Evolutionary conservation across 2,888 invertebrate genomes (phyloP).

Genomic region (Thecophora atra): DNA sequence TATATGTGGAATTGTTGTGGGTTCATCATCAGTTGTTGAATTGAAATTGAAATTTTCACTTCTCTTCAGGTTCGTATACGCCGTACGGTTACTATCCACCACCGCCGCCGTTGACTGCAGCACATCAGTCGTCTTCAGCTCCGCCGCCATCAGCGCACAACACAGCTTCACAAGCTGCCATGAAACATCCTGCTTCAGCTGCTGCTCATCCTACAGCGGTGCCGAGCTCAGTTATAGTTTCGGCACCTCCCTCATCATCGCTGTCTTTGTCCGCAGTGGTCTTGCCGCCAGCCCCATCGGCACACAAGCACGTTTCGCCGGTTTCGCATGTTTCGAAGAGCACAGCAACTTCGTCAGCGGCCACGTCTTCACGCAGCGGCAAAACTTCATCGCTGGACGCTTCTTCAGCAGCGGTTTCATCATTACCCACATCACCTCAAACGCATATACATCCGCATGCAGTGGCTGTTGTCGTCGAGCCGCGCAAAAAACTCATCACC

Average conservation of each 20-base stretch:
- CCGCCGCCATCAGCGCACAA: conserved; percentile 39
- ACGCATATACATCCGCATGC: conserved; percentile 44
- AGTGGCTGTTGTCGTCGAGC: conserved; percentile 46
- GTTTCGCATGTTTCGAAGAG: neutral
- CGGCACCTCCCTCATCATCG: conserved; percentile 44
- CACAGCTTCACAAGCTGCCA: conserved; percentile 5
- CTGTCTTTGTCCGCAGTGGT: conserved; percentile 9
- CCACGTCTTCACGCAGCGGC: conserved; percentile 36
- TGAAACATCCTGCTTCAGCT: conserved; percentile 41
- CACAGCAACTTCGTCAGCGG: conserved; percentile 44
- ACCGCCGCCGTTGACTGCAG: conserved; percentile 56
- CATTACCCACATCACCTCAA: conserved; percentile 44
- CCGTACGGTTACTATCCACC: conserved; percentile 63
- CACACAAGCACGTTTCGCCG: neutral
- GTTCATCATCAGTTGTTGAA: neutral
- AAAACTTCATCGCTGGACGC: conserved; percentile 11
- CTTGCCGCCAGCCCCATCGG: conserved; percentile 41
- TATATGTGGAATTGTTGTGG: neutral
- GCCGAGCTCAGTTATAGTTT: conserved; percentile 49
- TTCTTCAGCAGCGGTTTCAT: conserved; percentile 48
- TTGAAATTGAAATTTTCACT: neutral
- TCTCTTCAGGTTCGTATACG: conserved; percentile 42
- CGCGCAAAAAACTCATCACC: conserved; percentile 61
- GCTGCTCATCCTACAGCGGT: conserved; percentile 45
- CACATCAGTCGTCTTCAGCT: conserved; percentile 20